Percentiles rank a stretch among this genome's conserved stretches.
Conservation (phyloP, 2,888 invertebrate genomes). For the Meteorus colon region DNA sequence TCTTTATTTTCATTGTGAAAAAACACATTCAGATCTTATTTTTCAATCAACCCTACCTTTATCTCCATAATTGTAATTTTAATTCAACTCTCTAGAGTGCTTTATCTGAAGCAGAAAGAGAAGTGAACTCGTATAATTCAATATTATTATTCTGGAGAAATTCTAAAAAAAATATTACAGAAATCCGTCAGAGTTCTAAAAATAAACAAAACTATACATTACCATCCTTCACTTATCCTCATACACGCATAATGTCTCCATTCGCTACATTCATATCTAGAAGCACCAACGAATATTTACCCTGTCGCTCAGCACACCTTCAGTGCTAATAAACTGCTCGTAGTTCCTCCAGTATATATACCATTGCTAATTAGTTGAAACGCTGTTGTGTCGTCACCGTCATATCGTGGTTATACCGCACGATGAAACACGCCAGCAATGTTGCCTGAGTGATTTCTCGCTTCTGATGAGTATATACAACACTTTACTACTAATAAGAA, state of each 20-base stretch:
- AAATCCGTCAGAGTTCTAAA: too few relatives aligned
- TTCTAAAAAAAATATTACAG: too few relatives aligned
- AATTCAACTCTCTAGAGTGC: too few relatives aligned
- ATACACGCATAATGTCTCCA: neutral
- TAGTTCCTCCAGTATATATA: constrained; percentile 46
- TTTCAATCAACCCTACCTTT: too few relatives aligned
- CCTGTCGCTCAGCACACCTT: constrained; percentile 59
- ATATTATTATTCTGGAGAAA: too few relatives aligned
- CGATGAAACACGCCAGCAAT: constrained; percentile 47
- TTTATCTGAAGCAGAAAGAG: too few relatives aligned
- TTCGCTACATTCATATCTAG: constrained; percentile 24
- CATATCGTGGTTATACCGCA: constrained; percentile 29
- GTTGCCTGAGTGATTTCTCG: constrained; percentile 44
- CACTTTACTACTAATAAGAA: constrained; percentile 8
- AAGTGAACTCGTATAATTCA: too few relatives aligned
- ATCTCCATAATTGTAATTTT: too few relatives aligned
- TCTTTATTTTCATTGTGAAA: too few relatives aligned
- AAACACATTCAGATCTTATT: too few relatives aligned
- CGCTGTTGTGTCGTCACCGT: constrained; percentile 41
- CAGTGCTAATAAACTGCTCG: constrained; percentile 65
- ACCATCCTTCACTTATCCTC: too few relatives aligned
- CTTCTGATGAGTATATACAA: neutral
- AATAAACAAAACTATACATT: too few relatives aligned
- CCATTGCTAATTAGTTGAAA: constrained; percentile 65
- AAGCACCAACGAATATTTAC: constrained; percentile 61